A percentile compares a stretch with the other conserved stretches of the same genome.
phyloP scores from a whole-genome alignment of 23 tunicate genomes.

The Corella eumyota region DNA sequence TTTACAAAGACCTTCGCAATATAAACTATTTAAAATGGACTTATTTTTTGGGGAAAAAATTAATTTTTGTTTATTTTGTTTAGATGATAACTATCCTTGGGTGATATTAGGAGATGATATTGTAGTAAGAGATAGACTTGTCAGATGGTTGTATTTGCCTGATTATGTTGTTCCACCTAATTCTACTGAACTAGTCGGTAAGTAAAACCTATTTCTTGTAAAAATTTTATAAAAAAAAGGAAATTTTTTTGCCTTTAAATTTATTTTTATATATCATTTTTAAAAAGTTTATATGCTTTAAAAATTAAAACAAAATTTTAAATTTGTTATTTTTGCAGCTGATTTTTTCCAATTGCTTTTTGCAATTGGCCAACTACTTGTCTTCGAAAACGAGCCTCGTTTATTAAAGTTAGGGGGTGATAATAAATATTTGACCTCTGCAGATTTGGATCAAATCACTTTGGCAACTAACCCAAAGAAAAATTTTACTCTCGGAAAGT shows the following conservation, averaged over 20 bases:
- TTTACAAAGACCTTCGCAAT: neutral
- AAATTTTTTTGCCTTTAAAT: too few species aligned
- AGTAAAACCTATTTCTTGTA: neutral
- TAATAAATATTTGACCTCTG: slow-evolving; percentile 51
- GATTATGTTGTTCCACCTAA: slow-evolving; percentile 33
- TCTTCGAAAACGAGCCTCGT: slow-evolving; percentile 39
- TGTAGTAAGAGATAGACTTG: slow-evolving; percentile 39
- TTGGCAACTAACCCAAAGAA: slow-evolving; percentile 48
- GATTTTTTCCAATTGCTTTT: slow-evolving; percentile 89
- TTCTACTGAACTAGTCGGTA: slow-evolving; percentile 35
- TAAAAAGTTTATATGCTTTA: too few species aligned
- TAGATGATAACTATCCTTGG: slow-evolving; percentile 51
- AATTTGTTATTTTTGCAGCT: too few species aligned
- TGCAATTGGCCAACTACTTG: slow-evolving; percentile 50
- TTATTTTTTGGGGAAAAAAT: too few species aligned
- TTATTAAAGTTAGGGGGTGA: slow-evolving; percentile 42
- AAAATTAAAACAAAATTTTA: too few species aligned
- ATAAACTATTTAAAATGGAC: neutral
- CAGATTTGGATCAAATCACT: slow-evolving; percentile 46
- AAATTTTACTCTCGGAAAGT: slow-evolving; percentile 54
- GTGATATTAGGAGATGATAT: slow-evolving; percentile 2
- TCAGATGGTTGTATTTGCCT: slow-evolving; percentile 68
- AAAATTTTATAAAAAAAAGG: too few species aligned
- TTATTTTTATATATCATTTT: too few species aligned
- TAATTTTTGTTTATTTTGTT: too few species aligned